A percentile compares a stretch with the other conserved stretches of the same genome.
Evolutionary conservation across 2,113 vertebrate species (phyloP).

Genomic region (Corapipo altera): DNA sequence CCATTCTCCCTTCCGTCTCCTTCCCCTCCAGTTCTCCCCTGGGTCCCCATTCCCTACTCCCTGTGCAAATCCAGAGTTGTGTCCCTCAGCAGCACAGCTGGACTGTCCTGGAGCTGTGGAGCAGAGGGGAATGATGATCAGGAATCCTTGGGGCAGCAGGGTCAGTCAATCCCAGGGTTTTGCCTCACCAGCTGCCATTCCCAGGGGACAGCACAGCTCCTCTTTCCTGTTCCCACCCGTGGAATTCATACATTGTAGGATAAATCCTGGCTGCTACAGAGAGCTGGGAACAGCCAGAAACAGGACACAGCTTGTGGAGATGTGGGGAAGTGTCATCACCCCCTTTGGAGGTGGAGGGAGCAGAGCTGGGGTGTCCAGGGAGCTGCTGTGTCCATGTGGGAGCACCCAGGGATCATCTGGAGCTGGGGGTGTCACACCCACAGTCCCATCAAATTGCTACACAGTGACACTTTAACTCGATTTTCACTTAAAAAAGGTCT

Average conservation of each 20-base stretch:
- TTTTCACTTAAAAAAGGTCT: not conserved
- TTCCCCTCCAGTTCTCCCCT: not conserved
- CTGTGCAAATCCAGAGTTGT: not conserved
- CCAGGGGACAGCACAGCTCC: not conserved
- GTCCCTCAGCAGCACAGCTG: not conserved
- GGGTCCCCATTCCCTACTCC: not conserved
- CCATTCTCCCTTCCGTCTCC: not conserved
- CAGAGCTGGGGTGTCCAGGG: not conserved
- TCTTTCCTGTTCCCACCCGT: not conserved
- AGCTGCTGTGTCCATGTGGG: rapidly evolving
- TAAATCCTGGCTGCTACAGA: not conserved
- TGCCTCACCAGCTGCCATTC: not conserved
- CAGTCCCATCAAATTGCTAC: not conserved
- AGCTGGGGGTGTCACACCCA: not conserved
- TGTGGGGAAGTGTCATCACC: not conserved
- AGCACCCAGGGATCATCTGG: not conserved
- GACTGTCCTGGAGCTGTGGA: not conserved
- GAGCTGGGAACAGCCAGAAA: not conserved
- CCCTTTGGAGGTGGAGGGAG: not conserved
- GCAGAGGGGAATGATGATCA: not conserved
- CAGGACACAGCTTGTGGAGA: not conserved
- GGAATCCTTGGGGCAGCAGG: not conserved
- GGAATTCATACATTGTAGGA: not conserved
- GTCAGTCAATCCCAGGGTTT: not conserved
- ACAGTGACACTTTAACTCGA: not conserved